Conservation (phyloP, 2,888 invertebrate species). For the Parapristionchus giblindavisi region DNA sequence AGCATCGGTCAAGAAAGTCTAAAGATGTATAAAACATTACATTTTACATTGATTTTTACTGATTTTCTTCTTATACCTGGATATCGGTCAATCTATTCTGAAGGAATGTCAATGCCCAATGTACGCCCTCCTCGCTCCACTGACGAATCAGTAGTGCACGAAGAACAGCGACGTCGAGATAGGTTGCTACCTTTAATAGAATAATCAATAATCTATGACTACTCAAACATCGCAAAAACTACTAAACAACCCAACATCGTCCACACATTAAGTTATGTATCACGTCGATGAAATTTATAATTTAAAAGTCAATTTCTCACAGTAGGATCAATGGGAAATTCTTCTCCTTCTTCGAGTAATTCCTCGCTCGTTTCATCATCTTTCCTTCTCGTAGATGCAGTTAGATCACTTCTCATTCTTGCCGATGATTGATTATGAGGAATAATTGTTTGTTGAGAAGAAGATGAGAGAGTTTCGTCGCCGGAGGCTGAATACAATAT, state of each 20-base stretch:
- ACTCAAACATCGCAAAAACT: neutral
- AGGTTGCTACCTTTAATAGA: constrained; percentile 80
- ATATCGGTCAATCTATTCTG: constrained; percentile 71
- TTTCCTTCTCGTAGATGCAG: constrained; percentile 30
- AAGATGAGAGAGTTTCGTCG: constrained; percentile 57
- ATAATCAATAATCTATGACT: neutral
- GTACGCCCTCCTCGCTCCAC: constrained; percentile 97
- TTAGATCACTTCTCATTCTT: constrained; percentile 28
- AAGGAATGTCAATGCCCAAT: constrained; percentile 89
- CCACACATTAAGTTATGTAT: no score
- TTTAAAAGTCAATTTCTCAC: constrained; percentile 32
- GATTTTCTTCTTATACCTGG: constrained; percentile 39
- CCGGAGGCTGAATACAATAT: constrained; percentile 33
- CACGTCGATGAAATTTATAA: neutral
- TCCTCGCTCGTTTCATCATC: constrained; percentile 29
- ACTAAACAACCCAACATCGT: no score
- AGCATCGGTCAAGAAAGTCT: constrained; percentile 23
- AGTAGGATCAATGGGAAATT: constrained; percentile 49
- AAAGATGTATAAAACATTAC: neutral
- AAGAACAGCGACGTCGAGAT: constrained; percentile 93
- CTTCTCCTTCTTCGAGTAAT: constrained; percentile 50
- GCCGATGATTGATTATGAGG: constrained; percentile 15
- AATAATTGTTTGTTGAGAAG: constrained; percentile 63
- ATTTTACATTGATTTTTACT: neutral
- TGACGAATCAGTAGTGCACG: constrained; percentile 93